Percentiles rank a stretch among this genome's conserved stretches.
Conservation (phyloP, 2,797 vertebrate species). For the Garrulus glandarius region DNA sequence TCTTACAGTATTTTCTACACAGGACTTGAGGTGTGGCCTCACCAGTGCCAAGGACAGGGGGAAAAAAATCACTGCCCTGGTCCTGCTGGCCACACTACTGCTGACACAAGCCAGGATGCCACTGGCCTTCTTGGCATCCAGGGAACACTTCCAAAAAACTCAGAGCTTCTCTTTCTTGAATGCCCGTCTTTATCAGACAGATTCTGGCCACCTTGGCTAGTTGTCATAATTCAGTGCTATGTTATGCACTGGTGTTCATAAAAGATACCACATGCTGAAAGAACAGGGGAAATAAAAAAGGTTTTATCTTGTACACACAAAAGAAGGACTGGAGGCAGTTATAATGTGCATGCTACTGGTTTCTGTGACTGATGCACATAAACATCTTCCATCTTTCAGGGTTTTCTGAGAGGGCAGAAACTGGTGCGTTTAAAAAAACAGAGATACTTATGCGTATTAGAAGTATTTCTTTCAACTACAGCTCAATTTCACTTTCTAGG, state of each 20-base stretch:
- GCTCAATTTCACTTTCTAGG: neutral
- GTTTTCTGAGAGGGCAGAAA: neutral
- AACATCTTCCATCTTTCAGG: neutral
- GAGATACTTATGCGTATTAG: neutral
- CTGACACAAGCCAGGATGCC: neutral
- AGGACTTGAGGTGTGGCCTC: neutral
- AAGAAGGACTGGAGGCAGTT: neutral
- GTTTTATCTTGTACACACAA: neutral
- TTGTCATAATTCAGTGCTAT: neutral
- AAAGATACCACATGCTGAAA: neutral
- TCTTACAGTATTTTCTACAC: neutral
- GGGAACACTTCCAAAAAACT: neutral
- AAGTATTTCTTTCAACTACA: neutral
- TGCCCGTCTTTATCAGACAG: neutral
- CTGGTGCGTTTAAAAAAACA: neutral
- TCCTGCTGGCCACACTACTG: neutral
- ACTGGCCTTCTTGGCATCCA: neutral
- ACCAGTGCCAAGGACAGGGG: neutral
- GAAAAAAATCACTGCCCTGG: neutral
- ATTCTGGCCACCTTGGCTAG: neutral
- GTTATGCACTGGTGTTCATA: accelerated
- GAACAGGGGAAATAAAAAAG: neutral
- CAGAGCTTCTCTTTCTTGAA: neutral
- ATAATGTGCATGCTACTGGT: too few species aligned
- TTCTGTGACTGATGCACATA: neutral